Percentiles rank a stretch among this genome's conserved stretches.
These are phyloP conservation scores for Oscheius sp. DNA, from an alignment of 2,888 invertebrate species.

Conservation along the genomic window DNA sequence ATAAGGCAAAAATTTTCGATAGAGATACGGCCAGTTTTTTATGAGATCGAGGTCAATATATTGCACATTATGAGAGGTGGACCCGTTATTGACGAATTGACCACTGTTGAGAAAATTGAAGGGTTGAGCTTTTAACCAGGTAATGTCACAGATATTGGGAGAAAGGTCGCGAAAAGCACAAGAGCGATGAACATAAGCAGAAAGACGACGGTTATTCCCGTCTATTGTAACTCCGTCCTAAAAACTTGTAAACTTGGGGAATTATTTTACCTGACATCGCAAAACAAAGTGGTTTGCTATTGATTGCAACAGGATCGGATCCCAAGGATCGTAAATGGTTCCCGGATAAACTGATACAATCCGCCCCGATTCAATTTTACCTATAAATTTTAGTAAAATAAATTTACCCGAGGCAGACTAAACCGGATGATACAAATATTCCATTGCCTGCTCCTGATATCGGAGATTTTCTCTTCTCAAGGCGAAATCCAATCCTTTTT, in stretches of 20 bases:
- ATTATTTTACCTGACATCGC: slow-evolving; percentile 73
- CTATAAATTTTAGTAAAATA: not conserved
- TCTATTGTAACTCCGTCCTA: slow-evolving; percentile 71
- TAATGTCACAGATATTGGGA: slow-evolving; percentile 73
- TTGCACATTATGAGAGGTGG: slow-evolving; percentile 75
- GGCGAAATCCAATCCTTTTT: slow-evolving; percentile 16
- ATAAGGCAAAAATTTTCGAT: slow-evolving; percentile 37
- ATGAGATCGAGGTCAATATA: slow-evolving; percentile 75
- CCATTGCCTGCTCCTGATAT: slow-evolving; percentile 28
- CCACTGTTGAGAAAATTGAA: slow-evolving; percentile 76
- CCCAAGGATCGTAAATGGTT: slow-evolving; percentile 75
- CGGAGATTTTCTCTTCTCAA: slow-evolving; percentile 5
- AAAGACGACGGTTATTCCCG: slow-evolving; percentile 76
- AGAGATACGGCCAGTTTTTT: slow-evolving; percentile 19
- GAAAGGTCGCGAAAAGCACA: slow-evolving; percentile 75
- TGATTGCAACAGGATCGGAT: slow-evolving; percentile 76
- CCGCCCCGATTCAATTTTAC: not conserved
- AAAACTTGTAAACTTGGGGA: not conserved
- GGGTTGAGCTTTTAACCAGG: slow-evolving; percentile 74
- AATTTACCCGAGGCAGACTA: not conserved
- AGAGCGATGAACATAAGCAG: slow-evolving; percentile 75
- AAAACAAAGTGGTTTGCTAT: slow-evolving; percentile 76
- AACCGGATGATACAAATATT: slow-evolving; percentile 30
- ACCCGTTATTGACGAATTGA: slow-evolving; percentile 77
- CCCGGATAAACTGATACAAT: slow-evolving; percentile 71